These are phyloP conservation scores for Agelas oroides DNA, from an alignment of 37 sponge, comb jelly and placozoan species.

Conservation along the genomic window DNA sequence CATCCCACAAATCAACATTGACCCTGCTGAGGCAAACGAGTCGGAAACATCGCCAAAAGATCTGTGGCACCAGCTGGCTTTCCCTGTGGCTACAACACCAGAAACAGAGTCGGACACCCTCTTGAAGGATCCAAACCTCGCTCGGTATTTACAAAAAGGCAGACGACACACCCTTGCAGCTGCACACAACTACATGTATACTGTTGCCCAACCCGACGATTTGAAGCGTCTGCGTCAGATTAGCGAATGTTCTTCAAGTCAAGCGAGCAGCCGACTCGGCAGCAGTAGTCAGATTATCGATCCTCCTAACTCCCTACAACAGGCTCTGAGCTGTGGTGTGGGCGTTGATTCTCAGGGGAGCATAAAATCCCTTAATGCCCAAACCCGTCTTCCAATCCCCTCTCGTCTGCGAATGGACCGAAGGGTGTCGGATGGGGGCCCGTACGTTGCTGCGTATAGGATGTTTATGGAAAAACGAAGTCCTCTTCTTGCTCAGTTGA, in stretches of 20 bases:
- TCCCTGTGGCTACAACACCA: neutral
- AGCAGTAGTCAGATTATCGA: neutral
- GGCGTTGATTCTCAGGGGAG: constrained; percentile 41
- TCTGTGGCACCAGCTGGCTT: constrained; percentile 19
- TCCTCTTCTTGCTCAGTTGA: constrained; percentile 21
- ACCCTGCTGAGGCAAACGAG: neutral
- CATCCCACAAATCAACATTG: constrained; percentile 51
- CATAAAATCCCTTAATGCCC: constrained; percentile 3
- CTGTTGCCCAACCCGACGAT: constrained; percentile 14
- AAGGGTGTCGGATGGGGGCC: constrained; percentile 65
- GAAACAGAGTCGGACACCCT: constrained; percentile 5
- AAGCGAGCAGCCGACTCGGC: constrained; percentile 28
- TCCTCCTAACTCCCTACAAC: neutral
- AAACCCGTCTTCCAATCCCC: neutral
- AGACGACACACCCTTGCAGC: constrained; percentile 78
- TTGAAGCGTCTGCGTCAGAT: constrained; percentile 34
- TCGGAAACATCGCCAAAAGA: neutral
- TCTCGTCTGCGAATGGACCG: constrained; percentile 23
- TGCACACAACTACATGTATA: constrained; percentile 47
- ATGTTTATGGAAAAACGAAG: constrained; percentile 47
- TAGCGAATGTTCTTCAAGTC: constrained; percentile 45
- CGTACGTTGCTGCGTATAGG: constrained; percentile 41
- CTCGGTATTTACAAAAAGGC: constrained; percentile 62
- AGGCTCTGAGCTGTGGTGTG: neutral
- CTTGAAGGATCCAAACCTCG: constrained; percentile 66